Base-by-base conservation (phyloP, 2,888 invertebrate genomes). In the Zygothrica quintamaculata region DNA sequence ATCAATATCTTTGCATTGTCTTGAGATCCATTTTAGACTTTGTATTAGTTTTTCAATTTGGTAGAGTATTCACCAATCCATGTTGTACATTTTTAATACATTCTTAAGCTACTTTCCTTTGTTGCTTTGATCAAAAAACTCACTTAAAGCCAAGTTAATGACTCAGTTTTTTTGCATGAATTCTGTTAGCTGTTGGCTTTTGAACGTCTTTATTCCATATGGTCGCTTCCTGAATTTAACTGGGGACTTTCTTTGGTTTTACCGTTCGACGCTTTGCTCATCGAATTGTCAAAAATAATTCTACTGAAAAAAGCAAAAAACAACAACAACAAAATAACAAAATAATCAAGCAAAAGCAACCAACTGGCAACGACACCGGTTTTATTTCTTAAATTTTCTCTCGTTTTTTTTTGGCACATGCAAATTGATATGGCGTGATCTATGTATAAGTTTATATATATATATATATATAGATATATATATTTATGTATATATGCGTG, bases 371-470 rank as follows among this genome's bases (percentile, higher is more conserved):
- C 55, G 40, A 43, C 65, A 46, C 44, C 43, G 29, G 46, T 56
- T 56, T 47, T 59, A 1, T 56, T 7, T 1, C 5, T 7, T 11
- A 29, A 13, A 33, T 15, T 39, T n/a, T 51, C 52, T 58, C 12
- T 48, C 51, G 43, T 12, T 15, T 18, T 58, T 59, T 48, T 36
- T 47, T 37, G 47, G 36, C 56, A 62, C 74, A 76, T 79, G 78
- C 73, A 76, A 86, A 84, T 86, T 86, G 59, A 84, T 64, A 65
- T 84, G 64, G 59, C 65, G 55, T 70, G 73, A 64, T 66, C 60
- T 58, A 52, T 48, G 55, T 59, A 37, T 51, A 43, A n/a, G n/a
- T 7, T 29, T 11, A 39, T 34, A 36, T 47, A 33, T 31, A 33
- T 31, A n/a, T 18, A 16, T 12, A 50, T 26, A 7, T 39, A 29